Percentiles rank a stretch among this genome's conserved stretches.
Evolutionary conservation across 2,888 invertebrate species (phyloP).

Genomic region (Bedellia somnulentella): DNA sequence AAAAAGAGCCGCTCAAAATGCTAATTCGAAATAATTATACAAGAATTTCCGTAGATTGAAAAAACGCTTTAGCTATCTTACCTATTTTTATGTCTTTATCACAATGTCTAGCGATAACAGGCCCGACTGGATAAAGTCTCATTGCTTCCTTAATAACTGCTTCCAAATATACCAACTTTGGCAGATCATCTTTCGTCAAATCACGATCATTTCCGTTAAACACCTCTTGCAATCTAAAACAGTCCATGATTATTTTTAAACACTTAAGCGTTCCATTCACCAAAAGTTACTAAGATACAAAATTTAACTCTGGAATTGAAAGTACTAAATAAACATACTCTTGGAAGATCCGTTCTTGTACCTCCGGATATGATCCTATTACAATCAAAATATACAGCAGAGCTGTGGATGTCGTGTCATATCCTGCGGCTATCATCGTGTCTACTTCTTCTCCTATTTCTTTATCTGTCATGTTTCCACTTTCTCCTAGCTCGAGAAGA

Average conservation of each 20-base stretch:
- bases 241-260: no score
- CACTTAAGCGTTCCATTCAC: no score
- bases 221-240: constrained; percentile 22
- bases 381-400: constrained; percentile 19
- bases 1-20: background rate
- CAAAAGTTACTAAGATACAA: no score
- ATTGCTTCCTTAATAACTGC: constrained; percentile 36
- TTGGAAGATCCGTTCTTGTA: constrained; percentile 17
- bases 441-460: constrained; percentile 51
- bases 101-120: constrained; percentile 23
- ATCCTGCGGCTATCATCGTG: constrained; percentile 48
- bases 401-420: constrained; percentile 22
- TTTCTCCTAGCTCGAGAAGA: constrained; percentile 32
- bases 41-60: background rate
- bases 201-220: constrained; percentile 26
- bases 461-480: constrained; percentile 28
- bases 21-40: background rate
- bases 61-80: constrained; percentile 14
- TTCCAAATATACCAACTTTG: constrained; percentile 27
- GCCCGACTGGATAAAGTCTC: constrained; percentile 28
- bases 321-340: constrained; percentile 14
- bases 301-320: no score
- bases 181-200: constrained; percentile 27
- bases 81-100: constrained; percentile 30
- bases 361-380: constrained; percentile 20